Evolutionary conservation across 2,113 vertebrate species (phyloP), one percentile per base, ranked within the genome.

Genomic region (Ciconia maguari): DNA sequence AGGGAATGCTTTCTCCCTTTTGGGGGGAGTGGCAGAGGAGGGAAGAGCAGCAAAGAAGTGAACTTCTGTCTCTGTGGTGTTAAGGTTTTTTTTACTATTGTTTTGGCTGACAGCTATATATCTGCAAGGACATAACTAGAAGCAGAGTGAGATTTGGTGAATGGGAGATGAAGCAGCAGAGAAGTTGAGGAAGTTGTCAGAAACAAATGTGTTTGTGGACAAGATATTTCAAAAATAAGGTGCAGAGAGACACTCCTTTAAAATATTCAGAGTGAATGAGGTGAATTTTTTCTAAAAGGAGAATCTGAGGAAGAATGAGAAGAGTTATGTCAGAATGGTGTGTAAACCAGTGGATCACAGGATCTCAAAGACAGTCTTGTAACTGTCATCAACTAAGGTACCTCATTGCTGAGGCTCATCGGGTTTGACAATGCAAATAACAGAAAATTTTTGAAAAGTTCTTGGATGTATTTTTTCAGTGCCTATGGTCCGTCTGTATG

Each of bases 401-500:
- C 58, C 52, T 94, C 36, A 3, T 26, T 60, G 44, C 44, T 72
- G 61, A 71, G 70, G 36, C 68, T 90, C 9, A 17, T 60, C 3
- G 3, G 29, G 18, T 77, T 83, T 79, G 49, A 34, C 34, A 69
- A 2, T 11, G 20, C 32, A 38, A 68, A 42, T 60, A 79, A 29
- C 32, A 22, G n/a, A 17, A 55, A 48, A 41, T 38, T 27, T 54
- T 15, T 52, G 68, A 24, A 13, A 19, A 26, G 19, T 85, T 74
- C 46, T 54, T 44, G 13, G 13, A 32, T 64, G 12, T 26, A 5
- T 61, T 89, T n/a, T 89, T 85, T 44, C 54, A 72, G 25, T 30
- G 8, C 32, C 34, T 4, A 4, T 3, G 1, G 19, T 51, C 27
- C 1, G 0, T 44, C 68, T 60, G 55, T 77, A 24, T 10, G 8